A percentile compares a stretch with the other conserved stretches of the same genome.
phyloP scores from a whole-genome alignment of 2,888 invertebrate species.

The Euzetes globulus region DNA sequence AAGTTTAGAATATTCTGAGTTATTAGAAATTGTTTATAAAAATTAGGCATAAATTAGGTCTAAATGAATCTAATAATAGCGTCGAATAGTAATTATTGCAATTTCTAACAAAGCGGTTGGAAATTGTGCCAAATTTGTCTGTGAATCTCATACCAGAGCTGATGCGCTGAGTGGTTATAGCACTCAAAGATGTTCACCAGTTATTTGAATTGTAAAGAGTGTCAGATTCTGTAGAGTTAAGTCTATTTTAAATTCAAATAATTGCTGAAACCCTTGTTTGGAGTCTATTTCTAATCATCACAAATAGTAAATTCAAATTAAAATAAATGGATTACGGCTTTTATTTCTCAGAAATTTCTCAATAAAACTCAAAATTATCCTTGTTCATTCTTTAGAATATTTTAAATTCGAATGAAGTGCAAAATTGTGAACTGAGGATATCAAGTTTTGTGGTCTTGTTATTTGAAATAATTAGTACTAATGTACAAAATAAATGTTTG shows the following conservation, averaged over 20 bases:
- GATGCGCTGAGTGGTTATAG: neutral
- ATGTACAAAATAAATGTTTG: no score
- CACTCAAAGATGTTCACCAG: no score
- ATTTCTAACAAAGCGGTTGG: slow-evolving; percentile 1
- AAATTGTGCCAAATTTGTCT: neutral
- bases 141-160: neutral
- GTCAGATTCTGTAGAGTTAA: neutral
- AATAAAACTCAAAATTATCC: no score
- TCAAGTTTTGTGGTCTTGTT: no score
- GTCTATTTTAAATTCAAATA: neutral
- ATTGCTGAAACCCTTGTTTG: slow-evolving; percentile 3
- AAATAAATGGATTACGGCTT: no score
- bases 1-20: neutral
- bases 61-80: neutral
- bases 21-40: neutral
- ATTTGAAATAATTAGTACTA: no score
- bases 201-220: neutral
- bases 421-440: no score
- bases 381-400: no score
- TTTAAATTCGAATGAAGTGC: no score
- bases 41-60: neutral
- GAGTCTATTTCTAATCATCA: neutral
- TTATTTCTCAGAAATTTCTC: no score
- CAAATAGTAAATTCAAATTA: neutral
- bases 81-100: neutral